Base-by-base conservation (phyloP, 2,113 vertebrate genomes). In the Etheostoma cragini region DNA sequence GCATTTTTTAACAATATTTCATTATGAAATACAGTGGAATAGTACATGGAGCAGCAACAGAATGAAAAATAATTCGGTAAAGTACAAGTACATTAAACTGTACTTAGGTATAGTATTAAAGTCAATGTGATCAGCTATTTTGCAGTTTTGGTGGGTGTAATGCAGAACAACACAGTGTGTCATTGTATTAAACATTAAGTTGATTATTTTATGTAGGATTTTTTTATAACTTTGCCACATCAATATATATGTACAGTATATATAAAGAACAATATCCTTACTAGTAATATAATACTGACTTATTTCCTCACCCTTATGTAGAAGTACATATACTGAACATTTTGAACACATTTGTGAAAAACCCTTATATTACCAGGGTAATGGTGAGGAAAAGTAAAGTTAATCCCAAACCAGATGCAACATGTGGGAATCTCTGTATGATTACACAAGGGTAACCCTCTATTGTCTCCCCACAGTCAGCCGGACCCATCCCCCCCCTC, bases 391-490 rank as follows among this genome's bases (percentile, higher is more conserved):
- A 38, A 58, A 21, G 38, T 21, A 33, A 86, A 64, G 19, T 76
- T 70, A 61, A 80, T 75, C 22, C 46, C 24, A 46, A 81, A 78
- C 63, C 74, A 76, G 71, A 86, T 16, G 3, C 57, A 79, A 68
- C 77, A 65, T 30, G 82, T 77, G 69, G 24, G 83, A 26, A 42
- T 63, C 67, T 83, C 42, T 33, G 45, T 35, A 15, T 54, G 62
- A 83, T 77, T 78, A 54, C 76, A 83, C 70, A 54, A 12, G 11
- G 53, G 16, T 30, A 35, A 42, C 72, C 63, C 78, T 87, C 87
- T 81, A 92, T 90, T 88, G 81, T 88, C 66, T 35, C 80, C 78
- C 72, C 75, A 74, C 63, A 11, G 62, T 79, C 75, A 49, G 50
- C 35, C n/a, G 4, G 4, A 26, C 45, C 68, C 66, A 3, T 8